Conservation (phyloP, 2,888 invertebrate genomes). For the Drosophila ustulata region DNA sequence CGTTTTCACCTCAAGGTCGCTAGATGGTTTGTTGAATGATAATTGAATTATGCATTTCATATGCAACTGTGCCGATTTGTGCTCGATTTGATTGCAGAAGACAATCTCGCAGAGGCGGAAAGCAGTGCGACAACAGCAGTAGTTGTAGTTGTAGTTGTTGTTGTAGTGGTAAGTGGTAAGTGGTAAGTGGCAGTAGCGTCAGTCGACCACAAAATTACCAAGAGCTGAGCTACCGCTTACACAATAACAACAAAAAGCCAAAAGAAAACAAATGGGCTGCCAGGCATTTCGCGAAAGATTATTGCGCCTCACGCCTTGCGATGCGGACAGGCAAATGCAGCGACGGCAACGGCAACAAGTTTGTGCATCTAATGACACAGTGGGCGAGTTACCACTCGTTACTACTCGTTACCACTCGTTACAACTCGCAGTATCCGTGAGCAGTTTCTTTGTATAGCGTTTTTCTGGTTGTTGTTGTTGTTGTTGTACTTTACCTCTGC, state of each 20-base stretch:
- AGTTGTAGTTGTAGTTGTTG: too few species aligned
- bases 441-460: too few species aligned
- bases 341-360: slow-evolving; percentile 16
- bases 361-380: slow-evolving; percentile 33
- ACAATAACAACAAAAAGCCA: slow-evolving; percentile 19
- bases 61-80: slow-evolving; percentile 6
- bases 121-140: background rate
- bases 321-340: background rate
- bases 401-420: background rate
- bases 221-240: slow-evolving; percentile 23
- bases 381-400: slow-evolving; percentile 1
- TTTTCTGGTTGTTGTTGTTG: too few species aligned
- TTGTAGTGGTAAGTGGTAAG: too few species aligned
- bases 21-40: background rate
- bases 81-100: too few species aligned
- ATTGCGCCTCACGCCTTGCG: background rate
- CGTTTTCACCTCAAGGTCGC: slow-evolving; percentile 20
- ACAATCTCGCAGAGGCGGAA: background rate
- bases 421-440: background rate
- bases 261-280: slow-evolving; percentile 14
- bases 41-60: slow-evolving; percentile 15
- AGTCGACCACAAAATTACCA: slow-evolving; percentile 57
- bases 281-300: slow-evolving; percentile 8
- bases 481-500: slow-evolving; percentile 81
- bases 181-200: slow-evolving; percentile 8